Evolutionary conservation across 2,113 vertebrate species (phyloP).

Genomic region (Ammodytes marinus): DNA sequence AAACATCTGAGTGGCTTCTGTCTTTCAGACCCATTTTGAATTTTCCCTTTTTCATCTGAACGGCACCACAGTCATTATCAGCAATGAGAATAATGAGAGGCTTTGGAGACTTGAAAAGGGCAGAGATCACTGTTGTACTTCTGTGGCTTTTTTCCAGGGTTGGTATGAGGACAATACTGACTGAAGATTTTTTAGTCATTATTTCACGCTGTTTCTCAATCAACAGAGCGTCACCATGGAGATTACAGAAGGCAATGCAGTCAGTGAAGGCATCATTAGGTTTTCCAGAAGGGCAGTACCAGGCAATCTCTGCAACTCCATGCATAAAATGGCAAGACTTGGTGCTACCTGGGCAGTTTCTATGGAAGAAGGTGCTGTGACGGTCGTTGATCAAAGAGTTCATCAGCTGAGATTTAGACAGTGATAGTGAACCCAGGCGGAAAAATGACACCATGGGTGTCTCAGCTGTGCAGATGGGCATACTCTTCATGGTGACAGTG

Average conservation of each 20-base stretch:
- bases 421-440: slow-evolving; percentile 79
- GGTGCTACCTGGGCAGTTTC: slow-evolving; percentile 79
- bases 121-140: slow-evolving; percentile 36
- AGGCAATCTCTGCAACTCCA: slow-evolving; percentile 85
- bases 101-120: slow-evolving; percentile 56
- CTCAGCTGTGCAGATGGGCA: slow-evolving; percentile 74
- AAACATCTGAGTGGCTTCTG: slow-evolving; percentile 76
- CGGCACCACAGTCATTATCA: slow-evolving; percentile 38
- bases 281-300: slow-evolving; percentile 84
- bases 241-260: slow-evolving; percentile 82
- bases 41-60: slow-evolving; percentile 11
- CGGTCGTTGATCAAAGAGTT: slow-evolving; percentile 80
- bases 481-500: slow-evolving; percentile 43
- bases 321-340: slow-evolving; percentile 78
- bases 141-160: slow-evolving; percentile 36
- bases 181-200: slow-evolving; percentile 72
- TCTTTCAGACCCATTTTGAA: slow-evolving; percentile 73
- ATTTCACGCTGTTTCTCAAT: slow-evolving; percentile 70
- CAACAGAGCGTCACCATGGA: slow-evolving; percentile 79
- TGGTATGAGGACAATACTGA: slow-evolving; percentile 76
- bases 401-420: slow-evolving; percentile 87
- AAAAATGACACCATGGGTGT: slow-evolving; percentile 82
- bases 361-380: slow-evolving; percentile 80
- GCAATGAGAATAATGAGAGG: slow-evolving; percentile 75
- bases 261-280: slow-evolving; percentile 78